phyloP scores from a whole-genome alignment of 2,113 vertebrate genomes.

The Baryphthengus martii region DNA sequence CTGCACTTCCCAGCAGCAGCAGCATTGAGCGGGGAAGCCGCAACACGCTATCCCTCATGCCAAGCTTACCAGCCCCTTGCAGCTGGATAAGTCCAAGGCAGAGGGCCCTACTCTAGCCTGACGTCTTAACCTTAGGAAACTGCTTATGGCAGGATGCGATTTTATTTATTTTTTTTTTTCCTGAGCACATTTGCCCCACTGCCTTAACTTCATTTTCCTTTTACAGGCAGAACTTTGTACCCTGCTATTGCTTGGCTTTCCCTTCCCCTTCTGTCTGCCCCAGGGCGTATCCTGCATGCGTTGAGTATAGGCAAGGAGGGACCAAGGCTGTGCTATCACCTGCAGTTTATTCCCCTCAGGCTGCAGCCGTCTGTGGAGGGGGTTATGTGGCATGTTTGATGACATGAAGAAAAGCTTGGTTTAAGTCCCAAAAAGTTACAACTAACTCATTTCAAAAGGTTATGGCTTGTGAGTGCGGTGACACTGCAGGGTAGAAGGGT shows the following conservation, averaged over 20 bases:
- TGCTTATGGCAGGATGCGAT: neutral
- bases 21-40: fast-evolving
- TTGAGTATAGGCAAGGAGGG: fast-evolving
- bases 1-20: neutral
- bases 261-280: neutral
- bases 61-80: neutral
- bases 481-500: neutral
- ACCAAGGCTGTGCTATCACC: neutral
- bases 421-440: neutral
- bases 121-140: neutral
- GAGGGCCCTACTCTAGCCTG: neutral
- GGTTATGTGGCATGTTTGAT: neutral
- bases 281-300: neutral
- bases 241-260: neutral
- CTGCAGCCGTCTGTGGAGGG: neutral
- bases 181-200: neutral
- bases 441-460: neutral
- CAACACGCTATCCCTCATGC: neutral
- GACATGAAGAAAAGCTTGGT: neutral
- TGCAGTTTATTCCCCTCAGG: neutral
- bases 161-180: neutral
- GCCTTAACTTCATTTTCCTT: neutral
- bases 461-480: neutral
- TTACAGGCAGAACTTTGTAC: neutral
- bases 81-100: neutral